Conservation (phyloP, 2,113 vertebrate species). For the Lepus europaeus region DNA sequence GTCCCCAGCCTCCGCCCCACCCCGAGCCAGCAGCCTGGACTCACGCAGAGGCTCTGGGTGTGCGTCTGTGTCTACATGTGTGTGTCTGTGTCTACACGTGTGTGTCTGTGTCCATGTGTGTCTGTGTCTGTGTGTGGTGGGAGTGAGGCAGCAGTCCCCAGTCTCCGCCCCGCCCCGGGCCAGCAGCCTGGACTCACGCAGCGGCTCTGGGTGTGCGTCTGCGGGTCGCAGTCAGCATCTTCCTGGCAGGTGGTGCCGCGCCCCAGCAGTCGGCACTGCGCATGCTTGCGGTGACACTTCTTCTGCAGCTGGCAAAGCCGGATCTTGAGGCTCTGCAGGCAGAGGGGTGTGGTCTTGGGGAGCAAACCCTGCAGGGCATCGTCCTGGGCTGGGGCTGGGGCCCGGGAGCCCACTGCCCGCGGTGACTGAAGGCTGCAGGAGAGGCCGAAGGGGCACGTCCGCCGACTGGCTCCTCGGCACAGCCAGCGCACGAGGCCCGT, state of each 20-base stretch:
- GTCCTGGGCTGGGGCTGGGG: neutral
- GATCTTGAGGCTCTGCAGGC: neutral
- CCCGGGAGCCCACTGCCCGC: neutral
- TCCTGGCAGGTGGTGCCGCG: rapidly evolving
- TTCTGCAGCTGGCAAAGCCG: conserved; percentile 16
- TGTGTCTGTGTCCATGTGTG: too few species aligned
- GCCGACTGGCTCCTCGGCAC: rapidly evolving
- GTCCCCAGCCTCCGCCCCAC: too few species aligned
- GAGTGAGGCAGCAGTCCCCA: neutral
- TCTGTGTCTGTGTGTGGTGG: neutral
- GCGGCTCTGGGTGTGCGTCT: neutral
- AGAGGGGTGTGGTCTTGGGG: rapidly evolving
- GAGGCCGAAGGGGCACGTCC: neutral
- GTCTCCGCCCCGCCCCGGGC: rapidly evolving
- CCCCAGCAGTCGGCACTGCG: neutral
- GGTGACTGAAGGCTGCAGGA: neutral
- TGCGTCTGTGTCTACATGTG: too few species aligned
- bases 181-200: too few species aligned
- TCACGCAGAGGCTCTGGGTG: neutral
- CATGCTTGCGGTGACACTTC: neutral
- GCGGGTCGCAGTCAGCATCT: neutral
- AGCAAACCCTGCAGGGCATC: too few species aligned
- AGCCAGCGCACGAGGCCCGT: neutral
- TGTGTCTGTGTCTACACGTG: too few species aligned
- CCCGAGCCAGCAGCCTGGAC: too few species aligned